These are phyloP conservation scores for Okapia johnstoni DNA, from an alignment of 2,113 vertebrate genomes.

Conservation along the genomic window DNA sequence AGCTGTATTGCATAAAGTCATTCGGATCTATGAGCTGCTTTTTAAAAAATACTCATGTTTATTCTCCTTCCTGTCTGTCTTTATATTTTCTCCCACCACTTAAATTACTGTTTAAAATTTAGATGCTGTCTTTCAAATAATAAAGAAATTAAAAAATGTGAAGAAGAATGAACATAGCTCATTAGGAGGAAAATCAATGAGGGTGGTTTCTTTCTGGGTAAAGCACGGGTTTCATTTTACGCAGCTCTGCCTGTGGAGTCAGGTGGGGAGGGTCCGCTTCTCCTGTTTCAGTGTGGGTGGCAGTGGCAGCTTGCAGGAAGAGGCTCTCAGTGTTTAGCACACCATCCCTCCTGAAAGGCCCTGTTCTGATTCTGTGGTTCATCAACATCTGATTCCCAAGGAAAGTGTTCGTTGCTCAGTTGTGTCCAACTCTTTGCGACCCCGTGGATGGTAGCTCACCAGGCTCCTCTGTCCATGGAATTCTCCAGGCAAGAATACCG, in stretches of 20 bases:
- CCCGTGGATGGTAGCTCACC: background rate
- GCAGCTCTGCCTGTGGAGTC: background rate
- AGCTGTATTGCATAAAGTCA: background rate
- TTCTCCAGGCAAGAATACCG: background rate
- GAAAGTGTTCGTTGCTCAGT: background rate
- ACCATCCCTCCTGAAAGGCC: background rate
- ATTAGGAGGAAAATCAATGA: background rate
- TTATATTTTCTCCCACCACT: background rate
- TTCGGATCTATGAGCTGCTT: background rate
- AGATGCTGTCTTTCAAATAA: background rate
- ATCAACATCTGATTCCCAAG: background rate
- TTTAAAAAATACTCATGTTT: background rate
- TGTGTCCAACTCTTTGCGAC: background rate
- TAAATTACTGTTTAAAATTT: background rate
- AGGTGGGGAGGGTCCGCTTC: background rate
- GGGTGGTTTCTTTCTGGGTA: background rate
- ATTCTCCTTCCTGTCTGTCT: background rate
- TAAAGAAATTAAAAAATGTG: background rate
- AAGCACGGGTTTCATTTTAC: background rate
- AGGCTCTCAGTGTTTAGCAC: background rate
- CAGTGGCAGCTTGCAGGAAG: background rate
- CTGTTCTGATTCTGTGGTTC: background rate
- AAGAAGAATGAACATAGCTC: background rate
- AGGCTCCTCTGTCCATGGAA: background rate
- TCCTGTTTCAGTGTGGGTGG: background rate